Conservation (phyloP, 2,797 vertebrate species). For the Spea hammondii region DNA sequence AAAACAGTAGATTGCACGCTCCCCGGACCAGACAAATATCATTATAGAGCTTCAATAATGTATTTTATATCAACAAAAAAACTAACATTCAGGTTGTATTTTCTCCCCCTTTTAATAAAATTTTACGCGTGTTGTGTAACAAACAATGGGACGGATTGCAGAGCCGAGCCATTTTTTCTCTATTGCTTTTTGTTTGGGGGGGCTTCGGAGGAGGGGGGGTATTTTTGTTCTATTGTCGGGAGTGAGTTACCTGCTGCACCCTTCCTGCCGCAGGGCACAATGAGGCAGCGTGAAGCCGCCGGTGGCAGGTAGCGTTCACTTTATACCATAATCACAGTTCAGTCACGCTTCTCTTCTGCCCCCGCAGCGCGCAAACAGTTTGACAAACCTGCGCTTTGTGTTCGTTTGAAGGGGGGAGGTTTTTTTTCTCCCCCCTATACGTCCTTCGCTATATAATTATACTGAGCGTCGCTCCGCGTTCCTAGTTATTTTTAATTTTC, state of each 20-base stretch:
- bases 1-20: no score
- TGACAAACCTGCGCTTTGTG: not conserved
- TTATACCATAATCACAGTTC: constrained; percentile 10
- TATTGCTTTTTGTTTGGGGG: not conserved
- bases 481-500: no score
- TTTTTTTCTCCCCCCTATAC: not conserved
- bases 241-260: not conserved
- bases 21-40: no score
- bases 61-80: no score
- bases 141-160: no score
- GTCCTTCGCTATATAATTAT: not conserved
- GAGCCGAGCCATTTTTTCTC: no score
- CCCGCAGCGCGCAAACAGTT: constrained; percentile 32
- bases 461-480: not conserved
- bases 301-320: not conserved
- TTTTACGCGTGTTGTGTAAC: no score
- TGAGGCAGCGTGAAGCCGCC: constrained; percentile 9
- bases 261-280: constrained; percentile 5
- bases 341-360: constrained; percentile 25
- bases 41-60: no score
- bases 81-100: no score
- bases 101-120: no score
- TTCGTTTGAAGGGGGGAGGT: not conserved
- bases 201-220: not conserved
- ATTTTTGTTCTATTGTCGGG: not conserved